Evolutionary conservation across 2,888 invertebrate genomes (phyloP).

Genomic region (Drymonia ruficornis): DNA sequence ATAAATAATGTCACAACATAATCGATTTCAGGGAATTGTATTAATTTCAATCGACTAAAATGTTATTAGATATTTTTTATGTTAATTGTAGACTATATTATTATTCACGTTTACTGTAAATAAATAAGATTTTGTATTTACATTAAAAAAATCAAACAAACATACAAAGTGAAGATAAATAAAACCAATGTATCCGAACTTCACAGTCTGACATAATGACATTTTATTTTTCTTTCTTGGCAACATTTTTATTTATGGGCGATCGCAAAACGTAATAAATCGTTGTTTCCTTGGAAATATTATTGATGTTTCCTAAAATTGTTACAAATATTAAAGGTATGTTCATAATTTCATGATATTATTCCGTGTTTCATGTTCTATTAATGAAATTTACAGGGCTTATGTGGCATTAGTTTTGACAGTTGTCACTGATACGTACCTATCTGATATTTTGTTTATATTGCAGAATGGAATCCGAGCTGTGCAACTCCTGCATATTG

Average conservation of each 20-base stretch:
- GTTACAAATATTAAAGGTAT: conserved; percentile 55
- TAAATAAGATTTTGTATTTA: too few relatives aligned
- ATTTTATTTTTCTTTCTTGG: conserved; percentile 32
- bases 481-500: conserved; percentile 39
- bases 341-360: conserved; percentile 21
- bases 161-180: too few relatives aligned
- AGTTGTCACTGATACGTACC: conserved; percentile 63
- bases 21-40: too few relatives aligned
- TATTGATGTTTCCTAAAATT: conserved; percentile 70
- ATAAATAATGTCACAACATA: too few relatives aligned
- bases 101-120: too few relatives aligned
- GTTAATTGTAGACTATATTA: too few relatives aligned
- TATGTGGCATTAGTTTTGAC: conserved; percentile 83
- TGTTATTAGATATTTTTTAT: not conserved
- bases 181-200: too few relatives aligned
- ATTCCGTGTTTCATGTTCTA: conserved; percentile 18
- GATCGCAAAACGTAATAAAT: conserved; percentile 74
- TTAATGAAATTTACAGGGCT: conserved; percentile 33
- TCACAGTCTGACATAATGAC: conserved; percentile 2
- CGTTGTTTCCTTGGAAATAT: conserved; percentile 82
- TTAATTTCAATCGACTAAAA: not conserved
- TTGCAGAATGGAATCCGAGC: conserved; percentile 70
- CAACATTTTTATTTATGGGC: conserved; percentile 60
- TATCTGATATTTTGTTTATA: conserved; percentile 76
- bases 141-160: too few relatives aligned